Evolutionary conservation across 2,797 vertebrate species (phyloP).

Genomic region (Gadopsis marmoratus): DNA sequence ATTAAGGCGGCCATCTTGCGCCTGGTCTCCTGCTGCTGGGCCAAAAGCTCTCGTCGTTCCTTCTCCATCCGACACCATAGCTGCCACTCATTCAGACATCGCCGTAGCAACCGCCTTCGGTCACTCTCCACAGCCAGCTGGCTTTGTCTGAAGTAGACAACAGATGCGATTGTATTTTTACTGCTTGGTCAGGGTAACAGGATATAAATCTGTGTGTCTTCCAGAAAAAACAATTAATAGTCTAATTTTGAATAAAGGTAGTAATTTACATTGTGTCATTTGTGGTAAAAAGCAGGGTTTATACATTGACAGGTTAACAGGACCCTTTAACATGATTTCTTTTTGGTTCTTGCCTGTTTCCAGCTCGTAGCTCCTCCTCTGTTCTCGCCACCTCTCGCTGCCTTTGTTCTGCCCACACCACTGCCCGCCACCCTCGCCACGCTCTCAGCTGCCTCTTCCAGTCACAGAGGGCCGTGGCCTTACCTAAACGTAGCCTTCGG

Average conservation of each 20-base stretch:
- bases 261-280: neutral
- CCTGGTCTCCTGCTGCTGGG: constrained; percentile 87
- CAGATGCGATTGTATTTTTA: constrained; percentile 8
- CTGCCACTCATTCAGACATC: constrained; percentile 89
- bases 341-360: constrained; percentile 87
- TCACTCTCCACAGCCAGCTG: constrained; percentile 86
- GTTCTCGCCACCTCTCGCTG: constrained; percentile 82
- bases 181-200: neutral
- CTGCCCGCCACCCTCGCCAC: constrained; percentile 89
- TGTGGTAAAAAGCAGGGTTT: neutral
- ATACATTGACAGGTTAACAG: neutral
- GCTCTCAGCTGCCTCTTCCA: constrained; percentile 91
- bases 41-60: constrained; percentile 82
- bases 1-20: constrained; percentile 91
- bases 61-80: constrained; percentile 83
- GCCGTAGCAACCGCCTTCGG: constrained; percentile 83
- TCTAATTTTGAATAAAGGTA: neutral
- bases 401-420: constrained; percentile 85
- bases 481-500: constrained; percentile 87
- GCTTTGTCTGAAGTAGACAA: constrained; percentile 64
- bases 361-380: constrained; percentile 86
- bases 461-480: constrained; percentile 89
- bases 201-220: neutral
- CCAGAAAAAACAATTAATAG: constrained; percentile 4
- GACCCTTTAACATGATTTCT: neutral